Evolutionary conservation across 1,140 invertebrate species (phyloP), one percentile per base, ranked within the genome.

Genomic region (Macrotrachela quadricornifera): DNA sequence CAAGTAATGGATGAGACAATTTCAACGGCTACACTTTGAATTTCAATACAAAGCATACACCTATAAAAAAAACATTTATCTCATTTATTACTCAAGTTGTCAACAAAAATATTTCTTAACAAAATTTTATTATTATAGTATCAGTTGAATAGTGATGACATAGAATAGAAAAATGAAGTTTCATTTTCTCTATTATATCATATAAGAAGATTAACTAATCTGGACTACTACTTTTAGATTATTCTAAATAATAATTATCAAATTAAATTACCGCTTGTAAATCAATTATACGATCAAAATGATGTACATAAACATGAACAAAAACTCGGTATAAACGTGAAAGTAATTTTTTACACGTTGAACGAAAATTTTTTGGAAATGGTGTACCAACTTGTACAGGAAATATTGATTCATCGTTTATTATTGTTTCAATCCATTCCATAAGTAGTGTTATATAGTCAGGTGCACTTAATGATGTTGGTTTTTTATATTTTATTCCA

Each of bases 231-330:
- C n/a, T n/a, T n/a, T n/a, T n/a, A n/a, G n/a, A n/a, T n/a, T 30
- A 2, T 30, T 4, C 8, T 30, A 30, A 30, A 4, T 30, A 2
- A 30, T 30, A 30, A 2, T 15, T 49, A 51, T 12, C 13, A 41
- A 43, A n/a, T 46, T 50, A 51, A 67, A 68, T 80, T 76, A 87
- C 83, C 40, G 85, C 85, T 63, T 83, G 82, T 60, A 90, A 81
- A 21, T 79, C 76, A 37, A 85, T 78, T 56, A 91, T 77, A 62
- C 83, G 76, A 66, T 91, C 85, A 73, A 91, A 91, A 70, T 92
- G 86, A 71, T 92, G 86, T 58, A 92, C 90, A 64, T 91, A 92
- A 15, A 91, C 84, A 71, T 91, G 86, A 1, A 91, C 86, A 73
- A 91, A 91, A 1, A 91, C 85, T 60, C 86, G 72, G 65, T 87